Conservation (phyloP, 1,140 invertebrate genomes). For the Diabrotica undecimpunctata region DNA sequence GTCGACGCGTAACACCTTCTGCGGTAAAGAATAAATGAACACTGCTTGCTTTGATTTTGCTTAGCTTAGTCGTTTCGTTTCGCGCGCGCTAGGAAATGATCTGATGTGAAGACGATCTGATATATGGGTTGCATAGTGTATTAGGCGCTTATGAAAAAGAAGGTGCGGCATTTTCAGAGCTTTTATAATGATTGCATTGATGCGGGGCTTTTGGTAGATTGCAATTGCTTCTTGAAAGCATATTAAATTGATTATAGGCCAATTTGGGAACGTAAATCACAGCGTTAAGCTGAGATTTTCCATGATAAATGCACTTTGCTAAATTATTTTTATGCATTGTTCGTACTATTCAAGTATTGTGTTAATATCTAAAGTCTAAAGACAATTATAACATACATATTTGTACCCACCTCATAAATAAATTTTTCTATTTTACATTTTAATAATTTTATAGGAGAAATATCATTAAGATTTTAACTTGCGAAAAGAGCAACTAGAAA, state of each 20-base stretch:
- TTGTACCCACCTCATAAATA: too few species aligned
- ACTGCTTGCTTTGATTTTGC: slow-evolving; percentile 7
- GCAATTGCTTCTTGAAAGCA: neutral
- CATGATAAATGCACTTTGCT: too few species aligned
- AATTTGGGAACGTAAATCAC: neutral
- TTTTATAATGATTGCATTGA: slow-evolving; percentile 12
- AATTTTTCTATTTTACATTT: too few species aligned
- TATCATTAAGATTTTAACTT: too few species aligned
- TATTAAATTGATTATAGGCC: neutral
- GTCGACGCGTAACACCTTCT: slow-evolving; percentile 16
- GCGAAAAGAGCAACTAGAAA: too few species aligned
- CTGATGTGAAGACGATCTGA: slow-evolving; percentile 18
- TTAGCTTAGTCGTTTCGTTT: neutral
- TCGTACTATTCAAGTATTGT: too few species aligned
- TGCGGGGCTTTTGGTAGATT: slow-evolving; percentile 16
- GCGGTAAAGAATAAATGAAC: slow-evolving; percentile 7
- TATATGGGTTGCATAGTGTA: slow-evolving; percentile 20
- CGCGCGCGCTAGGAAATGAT: slow-evolving; percentile 1
- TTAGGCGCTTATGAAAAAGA: slow-evolving; percentile 11
- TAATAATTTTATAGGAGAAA: too few species aligned
- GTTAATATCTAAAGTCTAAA: too few species aligned
- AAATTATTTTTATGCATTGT: too few species aligned
- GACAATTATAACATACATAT: too few species aligned
- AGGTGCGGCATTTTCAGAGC: slow-evolving; percentile 14
- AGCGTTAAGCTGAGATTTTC: too few species aligned